Conservation (phyloP, 1,140 invertebrate genomes). For the Drosophila tristis region DNA sequence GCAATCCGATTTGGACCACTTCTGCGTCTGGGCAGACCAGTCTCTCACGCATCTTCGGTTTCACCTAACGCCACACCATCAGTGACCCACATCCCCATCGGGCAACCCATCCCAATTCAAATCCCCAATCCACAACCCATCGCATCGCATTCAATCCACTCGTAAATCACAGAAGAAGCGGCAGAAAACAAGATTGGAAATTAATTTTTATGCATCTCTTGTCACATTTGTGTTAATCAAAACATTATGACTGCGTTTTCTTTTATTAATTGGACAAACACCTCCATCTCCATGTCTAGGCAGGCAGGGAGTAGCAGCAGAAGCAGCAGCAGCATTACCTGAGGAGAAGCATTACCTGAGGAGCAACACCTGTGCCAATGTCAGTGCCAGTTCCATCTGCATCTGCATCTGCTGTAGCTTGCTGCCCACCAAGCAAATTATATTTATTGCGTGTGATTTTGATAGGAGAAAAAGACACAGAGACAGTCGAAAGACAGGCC, state of each 20-base stretch:
- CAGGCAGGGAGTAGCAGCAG: conserved; percentile 9
- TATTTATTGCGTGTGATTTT: conserved; percentile 83
- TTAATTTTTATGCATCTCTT: conserved; percentile 79
- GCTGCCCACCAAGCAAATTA: conserved; percentile 56
- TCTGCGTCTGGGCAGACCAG: conserved; percentile 20
- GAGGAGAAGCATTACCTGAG: too few relatives aligned
- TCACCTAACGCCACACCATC: conserved; percentile 50
- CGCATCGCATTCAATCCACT: conserved; percentile 2
- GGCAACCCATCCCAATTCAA: conserved; percentile 22
- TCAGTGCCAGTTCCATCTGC: conserved; percentile 12
- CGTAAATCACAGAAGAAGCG: conserved; percentile 17
- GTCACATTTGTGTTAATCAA: conserved; percentile 81
- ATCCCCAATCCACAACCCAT: conserved; percentile 27
- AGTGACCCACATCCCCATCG: conserved; percentile 65
- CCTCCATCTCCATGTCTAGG: conserved; percentile 11
- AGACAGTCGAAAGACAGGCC: too few relatives aligned
- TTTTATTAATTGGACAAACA: conserved; percentile 76
- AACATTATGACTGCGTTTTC: conserved; percentile 81
- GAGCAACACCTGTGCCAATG: conserved; percentile 17
- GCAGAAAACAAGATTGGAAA: conserved; percentile 64
- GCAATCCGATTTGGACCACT: conserved; percentile 38
- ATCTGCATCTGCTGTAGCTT: background rate
- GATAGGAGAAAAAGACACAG: conserved; percentile 63
- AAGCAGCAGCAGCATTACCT: background rate
- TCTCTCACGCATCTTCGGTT: conserved; percentile 73